These are phyloP conservation scores for Polia nebulosa DNA, from an alignment of 2,888 invertebrate genomes.

Conservation along the genomic window DNA sequence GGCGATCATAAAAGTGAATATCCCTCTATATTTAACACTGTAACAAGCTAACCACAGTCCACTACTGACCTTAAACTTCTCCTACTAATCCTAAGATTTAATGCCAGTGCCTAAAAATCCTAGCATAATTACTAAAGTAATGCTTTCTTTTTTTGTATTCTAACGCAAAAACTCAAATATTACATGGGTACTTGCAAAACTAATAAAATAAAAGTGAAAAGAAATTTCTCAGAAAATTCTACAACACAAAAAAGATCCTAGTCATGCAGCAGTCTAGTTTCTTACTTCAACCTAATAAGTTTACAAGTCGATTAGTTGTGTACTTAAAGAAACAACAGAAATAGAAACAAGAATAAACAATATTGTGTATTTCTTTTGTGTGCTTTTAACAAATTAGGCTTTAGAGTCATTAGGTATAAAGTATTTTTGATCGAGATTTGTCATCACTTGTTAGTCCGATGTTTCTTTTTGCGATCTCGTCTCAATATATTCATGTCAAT, in stretches of 20 bases:
- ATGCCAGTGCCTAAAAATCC: not conserved
- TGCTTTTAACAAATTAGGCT: constrained; percentile 18
- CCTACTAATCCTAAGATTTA: not conserved
- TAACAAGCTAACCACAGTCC: not conserved
- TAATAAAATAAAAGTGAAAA: constrained; percentile 12
- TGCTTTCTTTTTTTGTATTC: not conserved
- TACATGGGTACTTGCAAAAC: not conserved
- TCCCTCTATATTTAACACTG: not conserved
- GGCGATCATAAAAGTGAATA: too few species aligned
- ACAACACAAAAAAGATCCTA: not conserved
- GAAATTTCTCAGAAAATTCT: not conserved
- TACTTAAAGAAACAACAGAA: constrained; percentile 20
- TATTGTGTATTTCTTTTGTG: constrained; percentile 4
- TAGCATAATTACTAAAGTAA: too few species aligned
- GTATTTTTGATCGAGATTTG: constrained; percentile 32
- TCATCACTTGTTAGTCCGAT: constrained; percentile 21
- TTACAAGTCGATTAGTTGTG: constrained; percentile 34
- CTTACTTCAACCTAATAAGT: constrained; percentile 19
- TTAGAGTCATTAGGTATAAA: constrained; percentile 16
- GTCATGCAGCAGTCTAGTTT: not conserved
- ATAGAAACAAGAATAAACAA: constrained; percentile 11
- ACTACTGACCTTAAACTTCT: too few species aligned
- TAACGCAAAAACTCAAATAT: not conserved
- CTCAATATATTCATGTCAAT: constrained; percentile 34
- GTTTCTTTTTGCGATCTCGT: constrained; percentile 19